Evolutionary conservation across 2,113 vertebrate genomes (phyloP), one percentile per base, ranked within the genome.

Genomic region (Chinchilla lanigera): DNA sequence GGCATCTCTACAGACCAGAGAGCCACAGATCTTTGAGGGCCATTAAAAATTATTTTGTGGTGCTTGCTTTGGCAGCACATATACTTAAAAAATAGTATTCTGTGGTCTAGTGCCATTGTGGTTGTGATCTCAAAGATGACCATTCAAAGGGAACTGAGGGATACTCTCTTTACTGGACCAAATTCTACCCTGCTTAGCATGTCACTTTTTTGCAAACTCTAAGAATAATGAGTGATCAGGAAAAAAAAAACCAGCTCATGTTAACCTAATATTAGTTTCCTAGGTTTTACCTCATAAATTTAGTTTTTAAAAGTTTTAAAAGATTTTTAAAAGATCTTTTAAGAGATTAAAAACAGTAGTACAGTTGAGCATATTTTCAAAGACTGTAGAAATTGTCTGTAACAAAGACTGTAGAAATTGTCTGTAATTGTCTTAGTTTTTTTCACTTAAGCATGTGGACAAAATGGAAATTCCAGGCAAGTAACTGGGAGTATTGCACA

Each of bases 381-480:
- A 94, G 54, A 93, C 81, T 28, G 47, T 1, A 82, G 22, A 67
- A 7, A 12, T 50, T 56, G 50, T 95, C 28, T 61, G 52, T 93
- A 94, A 93, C 20, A 96, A 94, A 94, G 54, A 93, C 81, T 28
- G 47, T 1, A 82, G 22, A 67, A 7, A 16, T 54, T 58, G 44
- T 95, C 28, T 61, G 47, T 93, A 94, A 93, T 20, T 50, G n/a
- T n/a, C 17, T 22, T 52, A 54, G 58, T 22, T 97, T 44, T 44
- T 92, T 86, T 71, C 7, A 93, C 90, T 92, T 90, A 71, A 52
- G 52, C 44, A 61, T 88, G 92, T 90, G 95, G 96, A 97, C 71
- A 97, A 95, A 75, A 86, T 75, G 90, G 98, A 98, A 93, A 85
- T 83, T 96, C 92, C 91, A 96, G 90, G 35, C 88, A 98, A 97